phyloP scores from a whole-genome alignment of 2,797 vertebrate genomes.

The Alfaro cultratus region DNA sequence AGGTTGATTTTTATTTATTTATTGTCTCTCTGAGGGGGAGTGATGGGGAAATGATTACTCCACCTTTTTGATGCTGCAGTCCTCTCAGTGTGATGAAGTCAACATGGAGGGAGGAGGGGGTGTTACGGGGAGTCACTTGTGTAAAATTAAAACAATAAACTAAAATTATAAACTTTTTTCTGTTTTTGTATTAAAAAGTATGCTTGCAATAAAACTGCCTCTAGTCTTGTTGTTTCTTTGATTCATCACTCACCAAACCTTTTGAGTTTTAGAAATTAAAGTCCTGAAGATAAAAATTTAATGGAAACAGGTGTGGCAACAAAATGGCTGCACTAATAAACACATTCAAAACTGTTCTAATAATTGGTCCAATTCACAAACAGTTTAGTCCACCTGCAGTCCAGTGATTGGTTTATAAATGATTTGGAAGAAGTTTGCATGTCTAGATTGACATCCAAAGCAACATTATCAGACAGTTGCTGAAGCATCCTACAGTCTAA shows the following conservation, averaged over 20 bases:
- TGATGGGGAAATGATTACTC: constrained; percentile 54
- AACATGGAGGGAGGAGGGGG: constrained; percentile 32
- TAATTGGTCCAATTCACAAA: background rate
- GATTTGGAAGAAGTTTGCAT: background rate
- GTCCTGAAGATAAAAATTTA: background rate
- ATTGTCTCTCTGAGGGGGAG: constrained; percentile 72
- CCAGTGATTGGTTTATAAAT: background rate
- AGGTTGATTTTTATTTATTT: constrained; percentile 87
- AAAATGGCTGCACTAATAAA: background rate
- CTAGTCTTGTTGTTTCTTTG: constrained; percentile 8
- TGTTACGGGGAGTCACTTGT: constrained; percentile 70
- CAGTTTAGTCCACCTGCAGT: background rate
- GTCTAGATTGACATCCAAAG: background rate
- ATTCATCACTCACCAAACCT: background rate
- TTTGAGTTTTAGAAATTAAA: background rate
- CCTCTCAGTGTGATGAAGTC: constrained; percentile 71
- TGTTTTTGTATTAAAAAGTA: constrained; percentile 87
- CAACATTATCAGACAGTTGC: background rate
- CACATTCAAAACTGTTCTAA: background rate
- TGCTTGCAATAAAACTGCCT: constrained; percentile 82
- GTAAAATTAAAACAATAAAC: constrained; percentile 77
- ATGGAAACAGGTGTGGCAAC: background rate
- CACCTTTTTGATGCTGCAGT: constrained; percentile 75
- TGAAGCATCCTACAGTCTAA: background rate
- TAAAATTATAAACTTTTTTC: constrained; percentile 84